phyloP scores from a whole-genome alignment of 2,113 vertebrate genomes.

The Hyaena hyaena region DNA sequence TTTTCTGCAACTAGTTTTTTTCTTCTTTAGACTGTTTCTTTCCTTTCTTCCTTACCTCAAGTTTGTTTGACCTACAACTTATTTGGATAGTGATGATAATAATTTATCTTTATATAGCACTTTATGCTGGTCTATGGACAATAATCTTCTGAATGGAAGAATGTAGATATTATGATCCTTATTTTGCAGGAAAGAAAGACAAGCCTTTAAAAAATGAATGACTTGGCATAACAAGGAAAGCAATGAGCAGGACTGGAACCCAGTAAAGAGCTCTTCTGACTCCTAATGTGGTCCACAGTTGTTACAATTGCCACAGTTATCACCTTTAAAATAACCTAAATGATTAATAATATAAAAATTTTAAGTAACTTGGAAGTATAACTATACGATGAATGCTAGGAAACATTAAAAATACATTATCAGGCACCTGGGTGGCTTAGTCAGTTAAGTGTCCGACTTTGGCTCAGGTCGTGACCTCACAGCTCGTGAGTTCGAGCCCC shows the following conservation, averaged over 20 bases:
- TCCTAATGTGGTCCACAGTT: not conserved
- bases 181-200: not conserved
- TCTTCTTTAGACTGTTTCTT: not conserved
- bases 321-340: not conserved
- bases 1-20: not conserved
- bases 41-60: not conserved
- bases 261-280: not conserved
- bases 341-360: conserved; percentile 1
- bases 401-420: not conserved
- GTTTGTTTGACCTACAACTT: not conserved
- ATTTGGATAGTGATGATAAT: not conserved
- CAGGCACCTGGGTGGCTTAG: too few relatives aligned
- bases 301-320: not conserved
- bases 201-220: not conserved
- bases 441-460: too few relatives aligned
- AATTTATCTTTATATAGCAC: not conserved
- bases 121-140: not conserved
- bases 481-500: too few relatives aligned
- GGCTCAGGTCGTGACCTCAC: too few relatives aligned
- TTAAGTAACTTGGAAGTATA: not conserved
- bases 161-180: not conserved
- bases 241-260: not conserved
- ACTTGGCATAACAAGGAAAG: not conserved
- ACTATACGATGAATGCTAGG: not conserved
- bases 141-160: not conserved